A percentile compares a stretch with the other conserved stretches of the same genome.
Conservation (phyloP, 92 coral and sea anemone genomes). For the Siderastrea siderea region DNA sequence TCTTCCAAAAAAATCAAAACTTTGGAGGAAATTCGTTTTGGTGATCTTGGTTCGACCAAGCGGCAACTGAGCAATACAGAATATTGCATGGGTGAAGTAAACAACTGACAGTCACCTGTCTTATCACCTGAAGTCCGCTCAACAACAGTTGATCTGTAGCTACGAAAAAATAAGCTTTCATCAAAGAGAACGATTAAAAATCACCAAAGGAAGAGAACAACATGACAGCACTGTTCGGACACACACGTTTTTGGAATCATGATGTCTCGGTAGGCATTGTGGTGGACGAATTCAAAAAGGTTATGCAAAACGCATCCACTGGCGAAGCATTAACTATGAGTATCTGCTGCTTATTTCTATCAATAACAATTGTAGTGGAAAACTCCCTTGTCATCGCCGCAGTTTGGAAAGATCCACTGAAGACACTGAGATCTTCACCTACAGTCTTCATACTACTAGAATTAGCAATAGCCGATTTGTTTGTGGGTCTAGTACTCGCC, state of each 20-base stretch:
- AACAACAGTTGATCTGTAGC: too few species aligned
- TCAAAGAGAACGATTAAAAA: too few species aligned
- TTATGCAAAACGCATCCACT: background rate
- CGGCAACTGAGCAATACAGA: too few species aligned
- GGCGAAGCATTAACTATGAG: background rate
- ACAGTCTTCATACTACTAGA: background rate
- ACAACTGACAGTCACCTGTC: too few species aligned
- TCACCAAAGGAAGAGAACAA: background rate
- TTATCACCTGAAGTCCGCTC: too few species aligned
- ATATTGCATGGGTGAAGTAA: too few species aligned
- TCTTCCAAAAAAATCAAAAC: too few species aligned
- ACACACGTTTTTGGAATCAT: constrained; percentile 21
- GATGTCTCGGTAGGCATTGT: background rate
- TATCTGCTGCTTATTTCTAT: background rate
- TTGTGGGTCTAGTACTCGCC: constrained; percentile 1
- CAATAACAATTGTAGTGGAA: constrained; percentile 15
- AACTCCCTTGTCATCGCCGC: background rate
- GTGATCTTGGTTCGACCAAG: too few species aligned
- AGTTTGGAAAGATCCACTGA: constrained; percentile 7
- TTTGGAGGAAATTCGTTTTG: too few species aligned
- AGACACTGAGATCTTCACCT: background rate
- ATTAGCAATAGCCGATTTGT: background rate
- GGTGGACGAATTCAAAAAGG: background rate
- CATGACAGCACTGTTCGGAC: constrained; percentile 33
- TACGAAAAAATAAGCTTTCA: too few species aligned